Percentiles rank a stretch among this genome's conserved stretches.
Conservation (phyloP, 2,888 invertebrate genomes). For the Gastracanthus pulcherrimus region DNA sequence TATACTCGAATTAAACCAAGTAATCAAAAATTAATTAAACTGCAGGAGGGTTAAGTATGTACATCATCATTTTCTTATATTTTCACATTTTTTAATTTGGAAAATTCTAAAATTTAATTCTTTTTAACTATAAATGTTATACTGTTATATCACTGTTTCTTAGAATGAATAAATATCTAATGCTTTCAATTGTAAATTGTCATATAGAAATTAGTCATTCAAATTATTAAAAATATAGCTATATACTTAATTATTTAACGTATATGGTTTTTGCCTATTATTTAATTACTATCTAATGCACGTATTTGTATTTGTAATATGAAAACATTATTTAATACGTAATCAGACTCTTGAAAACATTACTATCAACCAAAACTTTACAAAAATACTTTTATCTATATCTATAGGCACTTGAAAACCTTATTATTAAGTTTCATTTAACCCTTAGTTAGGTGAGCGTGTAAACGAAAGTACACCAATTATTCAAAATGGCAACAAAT, state of each 20-base stretch:
- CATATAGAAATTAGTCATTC: not conserved
- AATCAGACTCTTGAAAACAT: constrained; percentile 2
- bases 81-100: no score
- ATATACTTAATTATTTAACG: not conserved
- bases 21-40: no score
- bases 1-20: no score
- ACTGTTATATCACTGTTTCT: not conserved
- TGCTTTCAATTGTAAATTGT: not conserved
- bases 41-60: no score
- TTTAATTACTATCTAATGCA: not conserved
- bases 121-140: not conserved
- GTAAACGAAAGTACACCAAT: no score
- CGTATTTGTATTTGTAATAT: no score
- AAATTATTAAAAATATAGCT: not conserved
- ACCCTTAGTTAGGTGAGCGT: not conserved
- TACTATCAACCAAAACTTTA: not conserved
- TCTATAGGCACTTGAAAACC: constrained; percentile 9
- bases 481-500: no score
- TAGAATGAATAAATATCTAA: no score
- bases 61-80: no score
- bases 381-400: constrained; percentile 17
- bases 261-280: not conserved
- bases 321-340: not conserved
- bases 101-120: no score
- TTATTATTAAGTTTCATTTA: not conserved